Percentiles rank a stretch among this genome's conserved stretches.
These are phyloP conservation scores for Formica exsecta DNA, from an alignment of 1,140 invertebrate genomes.

Conservation along the genomic window DNA sequence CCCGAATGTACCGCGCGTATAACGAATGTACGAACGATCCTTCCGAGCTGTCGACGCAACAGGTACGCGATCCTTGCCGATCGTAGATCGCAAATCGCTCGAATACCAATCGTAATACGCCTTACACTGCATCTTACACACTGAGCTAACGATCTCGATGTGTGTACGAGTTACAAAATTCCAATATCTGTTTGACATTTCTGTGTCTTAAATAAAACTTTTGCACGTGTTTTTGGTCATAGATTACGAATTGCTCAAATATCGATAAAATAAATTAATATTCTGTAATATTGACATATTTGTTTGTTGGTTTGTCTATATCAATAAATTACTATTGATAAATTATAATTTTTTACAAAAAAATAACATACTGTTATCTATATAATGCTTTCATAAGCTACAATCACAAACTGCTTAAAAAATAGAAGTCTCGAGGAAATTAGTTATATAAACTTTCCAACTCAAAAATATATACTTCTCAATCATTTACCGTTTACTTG, in stretches of 20 bases:
- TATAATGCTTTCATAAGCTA: neutral
- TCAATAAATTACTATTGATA: neutral
- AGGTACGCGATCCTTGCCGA: conserved; percentile 38
- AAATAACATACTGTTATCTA: neutral
- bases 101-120: conserved; percentile 31
- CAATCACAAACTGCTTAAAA: neutral
- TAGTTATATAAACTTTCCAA: neutral
- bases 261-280: neutral
- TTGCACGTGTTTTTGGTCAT: neutral
- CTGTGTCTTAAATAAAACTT: neutral
- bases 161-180: neutral
- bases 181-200: neutral
- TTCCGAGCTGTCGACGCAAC: conserved; percentile 24
- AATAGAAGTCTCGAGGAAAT: neutral
- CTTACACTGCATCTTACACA: neutral
- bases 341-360: neutral
- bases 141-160: neutral
- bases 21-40: conserved; percentile 21
- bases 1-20: conserved; percentile 35
- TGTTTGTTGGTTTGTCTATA: neutral
- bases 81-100: conserved; percentile 32
- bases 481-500: neutral
- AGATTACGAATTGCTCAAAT: neutral
- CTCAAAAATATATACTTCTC: neutral
- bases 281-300: neutral